These are phyloP conservation scores for Gryllus bimaculatus DNA, from an alignment of 1,140 invertebrate genomes.

Conservation along the genomic window DNA sequence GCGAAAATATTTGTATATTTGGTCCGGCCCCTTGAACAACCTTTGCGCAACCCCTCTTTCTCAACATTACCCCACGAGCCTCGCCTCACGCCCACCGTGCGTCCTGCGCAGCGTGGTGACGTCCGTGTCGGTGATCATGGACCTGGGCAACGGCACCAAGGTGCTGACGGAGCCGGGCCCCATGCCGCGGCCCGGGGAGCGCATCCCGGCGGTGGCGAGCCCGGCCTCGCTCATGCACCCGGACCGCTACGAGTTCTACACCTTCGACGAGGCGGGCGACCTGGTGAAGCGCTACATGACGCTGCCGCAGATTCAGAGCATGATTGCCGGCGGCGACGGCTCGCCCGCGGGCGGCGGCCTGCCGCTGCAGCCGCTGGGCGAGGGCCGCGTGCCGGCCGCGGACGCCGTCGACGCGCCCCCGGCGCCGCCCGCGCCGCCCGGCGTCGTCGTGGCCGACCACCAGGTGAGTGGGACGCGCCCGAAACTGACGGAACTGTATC, in stretches of 20 bases:
- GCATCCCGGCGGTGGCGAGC: slow-evolving; percentile 40
- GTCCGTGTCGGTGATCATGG: slow-evolving; percentile 50
- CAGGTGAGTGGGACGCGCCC: not conserved
- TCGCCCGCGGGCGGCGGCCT: slow-evolving; percentile 30
- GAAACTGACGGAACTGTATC: too few relatives aligned
- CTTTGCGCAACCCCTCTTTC: not conserved
- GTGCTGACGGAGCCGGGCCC: slow-evolving; percentile 30
- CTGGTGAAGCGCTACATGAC: slow-evolving; percentile 73
- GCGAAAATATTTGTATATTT: not conserved
- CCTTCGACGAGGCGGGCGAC: slow-evolving; percentile 69
- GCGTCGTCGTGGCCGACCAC: not conserved
- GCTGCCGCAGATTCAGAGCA: slow-evolving; percentile 67
- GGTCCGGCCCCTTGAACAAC: not conserved
- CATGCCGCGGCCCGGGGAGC: slow-evolving; percentile 21
- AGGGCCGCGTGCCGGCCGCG: slow-evolving; percentile 18
- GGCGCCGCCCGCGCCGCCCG: slow-evolving; percentile 17
- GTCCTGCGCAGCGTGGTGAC: slow-evolving; percentile 42
- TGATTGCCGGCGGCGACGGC: slow-evolving; percentile 66
- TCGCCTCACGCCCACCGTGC: not conserved
- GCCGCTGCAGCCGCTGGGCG: slow-evolving; percentile 11
- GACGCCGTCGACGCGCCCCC: slow-evolving; percentile 30
- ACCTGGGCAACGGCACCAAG: slow-evolving; percentile 43
- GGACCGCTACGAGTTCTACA: slow-evolving; percentile 75
- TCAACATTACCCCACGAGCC: not conserved
- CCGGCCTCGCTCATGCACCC: slow-evolving; percentile 64